Conservation (phyloP, 1,140 invertebrate genomes). For the Papilio machaon region DNA sequence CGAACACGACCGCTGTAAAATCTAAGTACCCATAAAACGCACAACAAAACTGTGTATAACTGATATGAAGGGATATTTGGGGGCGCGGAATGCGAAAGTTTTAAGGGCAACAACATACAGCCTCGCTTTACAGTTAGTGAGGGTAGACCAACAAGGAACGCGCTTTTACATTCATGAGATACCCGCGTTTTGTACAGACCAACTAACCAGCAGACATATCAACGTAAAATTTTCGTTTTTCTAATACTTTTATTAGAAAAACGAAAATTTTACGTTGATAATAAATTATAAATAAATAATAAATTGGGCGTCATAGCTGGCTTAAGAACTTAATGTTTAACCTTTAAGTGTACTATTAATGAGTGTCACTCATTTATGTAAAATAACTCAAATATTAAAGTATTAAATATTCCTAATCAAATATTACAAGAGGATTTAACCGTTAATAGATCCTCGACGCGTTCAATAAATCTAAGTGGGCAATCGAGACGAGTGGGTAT, state of each 20-base stretch:
- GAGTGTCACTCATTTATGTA: background rate
- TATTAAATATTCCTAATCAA: background rate
- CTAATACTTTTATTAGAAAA: background rate
- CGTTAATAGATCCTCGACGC: background rate
- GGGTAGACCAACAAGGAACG: conserved; percentile 37
- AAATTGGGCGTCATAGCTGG: no score
- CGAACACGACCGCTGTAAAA: conserved; percentile 18
- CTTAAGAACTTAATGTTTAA: no score
- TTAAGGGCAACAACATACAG: background rate
- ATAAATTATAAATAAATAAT: no score
- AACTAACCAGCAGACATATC: background rate
- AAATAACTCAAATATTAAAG: background rate
- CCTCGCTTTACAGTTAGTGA: conserved; percentile 10
- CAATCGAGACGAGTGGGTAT: conserved; percentile 11
- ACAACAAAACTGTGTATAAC: background rate
- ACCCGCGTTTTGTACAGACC: conserved; percentile 28
- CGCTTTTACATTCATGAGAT: conserved; percentile 58
- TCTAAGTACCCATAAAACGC: conserved; percentile 17
- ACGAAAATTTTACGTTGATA: no score
- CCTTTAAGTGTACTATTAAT: background rate
- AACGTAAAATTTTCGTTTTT: background rate
- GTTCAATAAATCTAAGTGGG: background rate
- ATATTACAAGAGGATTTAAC: conserved; percentile 36
- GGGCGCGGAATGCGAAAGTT: conserved; percentile 10
- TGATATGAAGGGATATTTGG: conserved; percentile 11